phyloP scores from a whole-genome alignment of 2,888 invertebrate species.

The Volucella zonaria region DNA sequence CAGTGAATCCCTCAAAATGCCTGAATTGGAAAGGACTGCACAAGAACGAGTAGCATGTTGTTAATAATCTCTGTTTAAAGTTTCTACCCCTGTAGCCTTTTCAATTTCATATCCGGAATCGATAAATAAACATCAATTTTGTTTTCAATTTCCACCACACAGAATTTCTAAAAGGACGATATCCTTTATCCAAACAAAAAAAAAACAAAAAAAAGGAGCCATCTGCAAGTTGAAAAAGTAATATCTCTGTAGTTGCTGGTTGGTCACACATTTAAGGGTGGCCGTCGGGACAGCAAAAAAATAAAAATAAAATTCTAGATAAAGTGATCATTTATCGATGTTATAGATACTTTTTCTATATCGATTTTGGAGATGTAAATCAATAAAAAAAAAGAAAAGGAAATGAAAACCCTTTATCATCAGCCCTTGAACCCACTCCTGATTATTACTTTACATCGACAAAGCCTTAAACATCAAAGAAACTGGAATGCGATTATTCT shows the following conservation, averaged over 20 bases:
- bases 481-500: constrained; percentile 49
- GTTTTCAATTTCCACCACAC: constrained; percentile 31
- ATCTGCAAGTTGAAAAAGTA: constrained; percentile 18
- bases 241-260: constrained; percentile 15
- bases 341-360: background rate
- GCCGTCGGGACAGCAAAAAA: background rate
- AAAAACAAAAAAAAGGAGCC: background rate
- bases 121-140: constrained; percentile 15
- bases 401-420: background rate
- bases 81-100: background rate
- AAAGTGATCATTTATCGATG: background rate
- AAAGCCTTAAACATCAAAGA: constrained; percentile 52
- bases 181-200: constrained; percentile 1
- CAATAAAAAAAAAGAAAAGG: background rate
- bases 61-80: background rate
- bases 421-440: background rate
- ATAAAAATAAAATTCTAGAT: background rate
- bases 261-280: background rate
- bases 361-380: background rate
- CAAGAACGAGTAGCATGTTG: background rate
- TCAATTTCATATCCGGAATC: constrained; percentile 17
- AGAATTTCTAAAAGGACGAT: background rate
- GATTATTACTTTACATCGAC: constrained; percentile 18
- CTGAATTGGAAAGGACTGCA: constrained; percentile 8
- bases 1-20: background rate